A percentile compares a stretch with the other conserved stretches of the same genome.
Evolutionary conservation across 1,140 invertebrate genomes (phyloP).

Genomic region (Neoseiulus cucumeris): DNA sequence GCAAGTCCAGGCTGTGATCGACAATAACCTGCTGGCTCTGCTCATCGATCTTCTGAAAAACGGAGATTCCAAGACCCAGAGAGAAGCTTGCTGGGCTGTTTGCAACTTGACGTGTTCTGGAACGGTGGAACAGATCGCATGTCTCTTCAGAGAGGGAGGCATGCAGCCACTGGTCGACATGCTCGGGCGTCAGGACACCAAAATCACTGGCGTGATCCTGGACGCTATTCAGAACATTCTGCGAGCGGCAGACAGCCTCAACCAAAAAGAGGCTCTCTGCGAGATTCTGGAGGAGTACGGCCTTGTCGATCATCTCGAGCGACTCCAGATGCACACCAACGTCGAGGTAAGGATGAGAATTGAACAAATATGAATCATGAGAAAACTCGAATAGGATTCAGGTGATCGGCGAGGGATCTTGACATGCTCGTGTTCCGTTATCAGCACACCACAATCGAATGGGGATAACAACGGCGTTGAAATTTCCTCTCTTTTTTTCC

Average conservation of each 20-base stretch:
- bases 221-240: conserved; percentile 31
- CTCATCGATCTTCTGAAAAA: conserved; percentile 30
- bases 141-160: conserved; percentile 27
- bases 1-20: conserved; percentile 32
- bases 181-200: conserved; percentile 29
- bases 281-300: background rate
- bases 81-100: conserved; percentile 59
- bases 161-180: conserved; percentile 30
- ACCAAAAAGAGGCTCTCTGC: background rate
- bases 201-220: conserved; percentile 30
- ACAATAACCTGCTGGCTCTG: conserved; percentile 30
- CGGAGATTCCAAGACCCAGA: conserved; percentile 52
- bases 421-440: background rate
- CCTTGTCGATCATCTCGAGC: conserved; percentile 28
- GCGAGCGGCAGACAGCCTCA: conserved; percentile 21
- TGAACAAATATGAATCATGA: background rate
- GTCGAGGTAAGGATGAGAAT: conserved; percentile 13
- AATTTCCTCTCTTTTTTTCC: background rate
- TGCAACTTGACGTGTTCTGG: conserved; percentile 47
- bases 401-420: background rate
- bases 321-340: conserved; percentile 29
- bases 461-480: background rate
- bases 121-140: conserved; percentile 30
- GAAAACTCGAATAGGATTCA: background rate
- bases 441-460: background rate